Conservation (phyloP, 2,113 vertebrate species). For the Anthoscopus minutus region DNA sequence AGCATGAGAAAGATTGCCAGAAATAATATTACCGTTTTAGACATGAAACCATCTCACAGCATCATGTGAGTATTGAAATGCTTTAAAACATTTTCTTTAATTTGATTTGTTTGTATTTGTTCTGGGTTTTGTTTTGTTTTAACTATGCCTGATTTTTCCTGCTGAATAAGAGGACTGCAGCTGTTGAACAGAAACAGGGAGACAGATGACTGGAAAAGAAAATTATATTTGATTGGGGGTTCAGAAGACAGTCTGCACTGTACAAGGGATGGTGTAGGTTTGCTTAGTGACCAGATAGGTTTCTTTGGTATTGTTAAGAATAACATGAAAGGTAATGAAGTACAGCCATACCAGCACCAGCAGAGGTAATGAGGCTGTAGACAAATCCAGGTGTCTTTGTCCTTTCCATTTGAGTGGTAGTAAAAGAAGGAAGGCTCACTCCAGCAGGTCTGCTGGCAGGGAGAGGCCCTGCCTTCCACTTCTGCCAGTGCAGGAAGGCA, state of each 20-base stretch:
- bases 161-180: neutral
- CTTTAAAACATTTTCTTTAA: constrained; percentile 33
- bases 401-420: neutral
- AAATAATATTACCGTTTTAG: constrained; percentile 69
- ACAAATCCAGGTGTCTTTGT: neutral
- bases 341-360: neutral
- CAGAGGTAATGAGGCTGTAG: neutral
- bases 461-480: neutral
- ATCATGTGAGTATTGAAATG: constrained; percentile 41
- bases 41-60: constrained; percentile 57
- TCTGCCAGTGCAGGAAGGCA: neutral
- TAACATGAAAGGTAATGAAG: neutral
- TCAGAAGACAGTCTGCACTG: neutral
- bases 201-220: neutral
- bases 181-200: neutral
- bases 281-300: neutral
- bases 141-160: neutral
- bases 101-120: neutral
- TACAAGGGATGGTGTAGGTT: neutral
- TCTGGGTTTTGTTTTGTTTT: neutral
- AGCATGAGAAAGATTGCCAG: constrained; percentile 54
- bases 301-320: neutral
- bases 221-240: accelerated
- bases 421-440: neutral
- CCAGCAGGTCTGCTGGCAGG: neutral